Conservation (phyloP, 2,113 vertebrate species). For the Spea bombifrons region DNA sequence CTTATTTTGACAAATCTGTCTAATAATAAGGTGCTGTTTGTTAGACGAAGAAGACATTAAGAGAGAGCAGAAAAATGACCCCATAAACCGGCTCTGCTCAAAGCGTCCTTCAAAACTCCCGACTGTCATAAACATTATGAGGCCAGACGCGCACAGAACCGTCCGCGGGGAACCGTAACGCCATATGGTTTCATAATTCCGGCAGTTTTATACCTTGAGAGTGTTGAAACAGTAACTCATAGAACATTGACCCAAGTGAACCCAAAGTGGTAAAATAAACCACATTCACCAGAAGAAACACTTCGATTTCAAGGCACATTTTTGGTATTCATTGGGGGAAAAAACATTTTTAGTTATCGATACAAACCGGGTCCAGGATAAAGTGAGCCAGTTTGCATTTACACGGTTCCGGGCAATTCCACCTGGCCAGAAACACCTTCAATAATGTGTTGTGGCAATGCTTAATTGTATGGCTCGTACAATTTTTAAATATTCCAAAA, state of each 20-base stretch:
- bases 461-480: no score
- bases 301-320: neutral
- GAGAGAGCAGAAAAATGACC: neutral
- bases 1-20: constrained; percentile 10
- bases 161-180: constrained; percentile 1
- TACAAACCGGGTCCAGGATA: neutral
- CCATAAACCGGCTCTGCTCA: constrained; percentile 3
- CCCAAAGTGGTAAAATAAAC: constrained; percentile 38
- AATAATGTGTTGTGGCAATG: no score
- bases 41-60: neutral
- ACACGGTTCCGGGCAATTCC: no score
- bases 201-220: constrained; percentile 1
- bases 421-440: no score
- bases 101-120: constrained; percentile 22
- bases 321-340: neutral
- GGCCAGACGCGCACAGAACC: neutral
- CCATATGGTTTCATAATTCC: constrained; percentile 36
- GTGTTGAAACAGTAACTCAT: constrained; percentile 35
- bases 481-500: no score
- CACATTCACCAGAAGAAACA: neutral
- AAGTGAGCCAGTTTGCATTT: neutral
- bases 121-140: constrained; percentile 28
- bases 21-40: neutral
- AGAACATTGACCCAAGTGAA: constrained; percentile 31
- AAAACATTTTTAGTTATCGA: neutral